Base-by-base conservation (phyloP, 2,113 vertebrate genomes). In the Notechis scutatus region DNA sequence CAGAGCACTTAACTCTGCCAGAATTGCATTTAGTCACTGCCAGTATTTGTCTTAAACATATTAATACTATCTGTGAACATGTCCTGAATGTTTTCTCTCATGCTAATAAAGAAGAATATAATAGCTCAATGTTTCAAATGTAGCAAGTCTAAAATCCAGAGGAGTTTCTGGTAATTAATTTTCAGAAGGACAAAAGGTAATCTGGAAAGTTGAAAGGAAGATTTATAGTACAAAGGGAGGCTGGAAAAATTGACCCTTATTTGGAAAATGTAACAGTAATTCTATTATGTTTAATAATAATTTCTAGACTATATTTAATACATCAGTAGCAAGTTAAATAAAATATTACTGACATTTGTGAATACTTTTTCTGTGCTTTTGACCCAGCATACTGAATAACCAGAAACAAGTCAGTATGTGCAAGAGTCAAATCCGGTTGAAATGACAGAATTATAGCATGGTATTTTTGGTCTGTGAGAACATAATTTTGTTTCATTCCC, bases 51-150 rank as follows among this genome's bases (percentile, higher is more conserved):
- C 89, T 95, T 95, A 95, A 94, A 57, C 29, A 93, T 95, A 95
- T 95, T 96, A 96, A 94, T 91, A 95, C 23, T 95, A 93, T 85
- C 90, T 95, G 94, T 93, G 93, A 93, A 91, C 61, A 89, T 39
- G 91, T 90, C 90, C 93, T 96, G 18, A 39, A n/a, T 47, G 74
- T 97, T 86, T 94, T 95, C 74, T 64, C 95, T 95, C 85, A 88
- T 61, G 87, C 93, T 87, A 95, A 94, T 96, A 95, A 95, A 90
- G 59, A 89, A 93, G 85, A 95, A 94, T 86, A 61, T 81, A 94
- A 95, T 54, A 96, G 91, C 50, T n/a, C 95, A 95, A 96, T 91
- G 61, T 57, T 95, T 93, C 85, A 93, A 91, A 93, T 94, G 94
- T 92, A 92, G 95, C 91, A 95, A 92, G 91, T 93, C 93, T 93